Base-by-base conservation (phyloP, 2,797 vertebrate genomes). In the Bradypus variegatus region DNA sequence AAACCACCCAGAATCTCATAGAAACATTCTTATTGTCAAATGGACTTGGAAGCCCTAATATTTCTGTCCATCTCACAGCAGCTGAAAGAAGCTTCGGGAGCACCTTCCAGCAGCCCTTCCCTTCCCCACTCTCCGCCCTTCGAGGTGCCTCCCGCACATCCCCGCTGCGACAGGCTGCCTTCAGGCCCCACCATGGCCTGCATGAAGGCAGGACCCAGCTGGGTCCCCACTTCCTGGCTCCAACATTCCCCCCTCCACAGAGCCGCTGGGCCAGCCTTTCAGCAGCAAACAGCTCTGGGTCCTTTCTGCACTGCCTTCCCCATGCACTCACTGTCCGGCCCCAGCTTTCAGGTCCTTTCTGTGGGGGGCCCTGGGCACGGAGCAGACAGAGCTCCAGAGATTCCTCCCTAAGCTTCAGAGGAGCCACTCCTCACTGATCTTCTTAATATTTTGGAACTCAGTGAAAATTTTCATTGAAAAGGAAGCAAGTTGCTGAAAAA, bases 41-140 rank as follows among this genome's bases (percentile, higher is more conserved):
- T 72, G 86, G 55, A 93, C 94, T 90, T 2, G 0, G 90, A 95
- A 89, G 69, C 90, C 91, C 9, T 31, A 55, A 29, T 85, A 0
- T 0, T 55, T 58, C 78, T 84, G 76, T 67, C 77, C 67, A 27
- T 29, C 88, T 91, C 83, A 67, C 69, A 72, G 55, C 94, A 95
- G 48, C 95, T 96, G 88, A 87, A 95, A 94, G 86, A 96, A 95
- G 95, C 93, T 93, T 96, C 93, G 77, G 45, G 76, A 58, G 67
- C 48, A n/a, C 60, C 33, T 27, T 78, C 58, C 31, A 7, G 7
- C 62, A 3, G 31, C 8, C 31, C 15, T 86, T 75, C 36, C 11
- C 62, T 50, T 62, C 14, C 31, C 50, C 65, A 19, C 33, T 86
- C n/a, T 60, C 11, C 31, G 41, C 48, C 23, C 27, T 90, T 38